These are phyloP conservation scores for Tachypleus tridentatus DNA, from an alignment of 1,140 invertebrate genomes.

Conservation along the genomic window DNA sequence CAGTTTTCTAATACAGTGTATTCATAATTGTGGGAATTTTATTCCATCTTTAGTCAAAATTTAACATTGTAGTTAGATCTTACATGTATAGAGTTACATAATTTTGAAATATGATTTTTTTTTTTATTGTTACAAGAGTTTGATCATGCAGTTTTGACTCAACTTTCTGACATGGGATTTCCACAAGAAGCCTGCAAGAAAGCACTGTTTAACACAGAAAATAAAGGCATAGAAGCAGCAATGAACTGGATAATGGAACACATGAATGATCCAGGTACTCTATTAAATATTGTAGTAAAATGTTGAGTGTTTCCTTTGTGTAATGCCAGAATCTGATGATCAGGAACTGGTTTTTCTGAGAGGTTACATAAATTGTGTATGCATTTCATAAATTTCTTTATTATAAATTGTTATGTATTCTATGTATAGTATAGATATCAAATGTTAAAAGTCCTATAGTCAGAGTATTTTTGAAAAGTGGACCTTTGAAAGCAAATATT, in stretches of 20 bases:
- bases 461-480: no score
- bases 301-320: conserved; percentile 11
- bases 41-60: no score
- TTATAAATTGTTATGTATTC: no score
- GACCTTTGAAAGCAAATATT: no score
- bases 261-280: conserved; percentile 58
- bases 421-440: no score
- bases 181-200: conserved; percentile 72
- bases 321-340: conserved; percentile 31
- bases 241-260: conserved; percentile 95
- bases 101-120: conserved; percentile 4
- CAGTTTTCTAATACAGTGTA: no score
- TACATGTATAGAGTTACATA: no score
- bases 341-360: conserved; percentile 5
- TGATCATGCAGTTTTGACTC: conserved; percentile 38
- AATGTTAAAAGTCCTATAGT: no score
- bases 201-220: conserved; percentile 65
- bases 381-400: no score
- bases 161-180: conserved; percentile 75
- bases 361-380: background rate
- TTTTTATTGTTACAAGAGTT: conserved; percentile 22
- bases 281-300: background rate
- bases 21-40: no score
- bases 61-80: no score
- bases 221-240: conserved; percentile 69